A percentile compares a stretch with the other conserved stretches of the same genome.
phyloP scores from a whole-genome alignment of 2,113 vertebrate species.

The Parus major region DNA sequence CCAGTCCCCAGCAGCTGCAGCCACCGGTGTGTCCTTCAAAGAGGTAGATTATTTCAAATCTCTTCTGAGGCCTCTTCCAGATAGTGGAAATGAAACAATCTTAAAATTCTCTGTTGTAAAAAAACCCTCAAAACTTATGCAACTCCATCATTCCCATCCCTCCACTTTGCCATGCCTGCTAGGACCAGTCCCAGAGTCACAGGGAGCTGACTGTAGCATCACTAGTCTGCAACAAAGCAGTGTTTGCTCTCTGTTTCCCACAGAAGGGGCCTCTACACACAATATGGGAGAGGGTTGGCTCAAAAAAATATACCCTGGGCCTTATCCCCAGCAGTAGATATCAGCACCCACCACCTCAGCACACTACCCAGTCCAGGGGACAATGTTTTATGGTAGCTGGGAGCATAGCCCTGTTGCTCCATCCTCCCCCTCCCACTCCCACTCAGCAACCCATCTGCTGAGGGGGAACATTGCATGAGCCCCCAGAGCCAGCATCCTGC shows the following conservation, averaged over 20 bases:
- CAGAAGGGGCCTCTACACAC: background rate
- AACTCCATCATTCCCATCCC: too few relatives aligned
- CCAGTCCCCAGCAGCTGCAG: accelerated
- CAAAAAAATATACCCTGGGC: background rate
- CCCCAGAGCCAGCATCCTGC: accelerated
- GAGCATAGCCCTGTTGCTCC: accelerated
- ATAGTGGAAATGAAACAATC: accelerated
- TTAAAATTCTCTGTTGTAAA: background rate
- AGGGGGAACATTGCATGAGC: accelerated
- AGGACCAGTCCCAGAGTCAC: too few relatives aligned
- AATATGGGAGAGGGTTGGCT: background rate
- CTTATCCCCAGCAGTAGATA: background rate
- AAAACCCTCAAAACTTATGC: accelerated
- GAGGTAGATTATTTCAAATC: accelerated
- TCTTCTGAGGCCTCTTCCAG: background rate
- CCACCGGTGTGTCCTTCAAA: accelerated
- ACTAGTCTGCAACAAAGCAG: background rate
- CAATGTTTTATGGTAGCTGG: accelerated
- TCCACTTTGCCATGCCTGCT: too few relatives aligned
- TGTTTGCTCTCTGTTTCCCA: background rate
- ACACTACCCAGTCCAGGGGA: accelerated
- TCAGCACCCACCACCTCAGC: background rate
- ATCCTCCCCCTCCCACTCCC: accelerated
- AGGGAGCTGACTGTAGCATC: background rate
- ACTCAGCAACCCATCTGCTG: background rate